phyloP scores from a whole-genome alignment of 2,888 invertebrate species.

The Galeruca laticollis region DNA sequence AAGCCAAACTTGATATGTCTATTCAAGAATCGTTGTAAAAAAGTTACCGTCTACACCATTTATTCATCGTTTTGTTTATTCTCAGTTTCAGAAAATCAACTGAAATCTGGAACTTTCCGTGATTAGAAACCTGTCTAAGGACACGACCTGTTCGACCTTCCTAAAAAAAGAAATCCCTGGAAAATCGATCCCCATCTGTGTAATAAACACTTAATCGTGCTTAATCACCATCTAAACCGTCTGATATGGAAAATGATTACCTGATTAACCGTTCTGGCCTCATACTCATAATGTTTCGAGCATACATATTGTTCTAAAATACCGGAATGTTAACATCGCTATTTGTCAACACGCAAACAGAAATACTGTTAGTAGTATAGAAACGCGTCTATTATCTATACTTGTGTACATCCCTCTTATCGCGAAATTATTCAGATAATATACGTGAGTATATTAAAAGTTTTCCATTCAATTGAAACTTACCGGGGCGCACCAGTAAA shows the following conservation, averaged over 20 bases:
- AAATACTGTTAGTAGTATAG: neutral
- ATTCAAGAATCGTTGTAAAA: too few species aligned
- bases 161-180: constrained; percentile 17
- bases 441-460: too few species aligned
- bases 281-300: constrained; percentile 1
- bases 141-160: constrained; percentile 19
- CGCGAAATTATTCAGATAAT: too few species aligned
- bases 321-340: neutral
- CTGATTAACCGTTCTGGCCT: constrained; percentile 18
- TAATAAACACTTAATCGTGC: constrained; percentile 26
- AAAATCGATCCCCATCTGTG: constrained; percentile 25
- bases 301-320: neutral
- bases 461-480: too few species aligned
- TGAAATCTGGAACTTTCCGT: neutral
- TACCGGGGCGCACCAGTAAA: too few species aligned
- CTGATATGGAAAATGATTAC: constrained; percentile 29
- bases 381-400: too few species aligned
- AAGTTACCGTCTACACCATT: neutral
- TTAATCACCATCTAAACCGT: constrained; percentile 24
- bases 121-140: neutral
- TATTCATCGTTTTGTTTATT: neutral
- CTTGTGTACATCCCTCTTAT: too few species aligned
- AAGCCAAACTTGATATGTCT: too few species aligned
- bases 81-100: neutral
- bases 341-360: constrained; percentile 4